Percentiles rank a stretch among this genome's conserved stretches.
Conservation (phyloP, 2,888 invertebrate species). For the Leucoptera coffeella region DNA sequence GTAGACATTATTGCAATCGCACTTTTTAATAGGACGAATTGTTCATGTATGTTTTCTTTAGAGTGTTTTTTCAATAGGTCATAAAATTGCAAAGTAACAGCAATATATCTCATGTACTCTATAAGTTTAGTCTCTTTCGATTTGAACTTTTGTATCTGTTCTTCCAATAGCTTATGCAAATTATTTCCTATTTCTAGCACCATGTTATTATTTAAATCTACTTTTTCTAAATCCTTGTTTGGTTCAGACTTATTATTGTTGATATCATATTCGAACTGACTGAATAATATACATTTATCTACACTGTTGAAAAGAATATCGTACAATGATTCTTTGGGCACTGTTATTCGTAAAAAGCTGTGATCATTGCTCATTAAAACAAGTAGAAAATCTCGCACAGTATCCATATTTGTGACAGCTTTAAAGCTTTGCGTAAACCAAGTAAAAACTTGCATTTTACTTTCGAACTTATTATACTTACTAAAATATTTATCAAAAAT, state of each 20-base stretch:
- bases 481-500: conserved; percentile 24
- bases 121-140: too few relatives aligned
- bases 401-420: conserved; percentile 10
- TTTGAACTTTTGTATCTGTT: conserved; percentile 9
- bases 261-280: conserved; percentile 23
- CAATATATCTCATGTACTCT: too few relatives aligned
- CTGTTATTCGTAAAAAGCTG: background rate
- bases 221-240: conserved; percentile 7
- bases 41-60: conserved; percentile 12
- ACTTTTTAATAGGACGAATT: conserved; percentile 11
- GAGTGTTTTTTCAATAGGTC: too few relatives aligned
- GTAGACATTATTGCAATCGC: conserved; percentile 14
- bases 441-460: conserved; percentile 16
- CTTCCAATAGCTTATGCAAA: conserved; percentile 13
- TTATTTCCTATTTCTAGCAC: conserved; percentile 10
- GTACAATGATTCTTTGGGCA: conserved; percentile 10
- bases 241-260: conserved; percentile 2
- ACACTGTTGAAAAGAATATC: conserved; percentile 18
- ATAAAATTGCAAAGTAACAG: too few relatives aligned
- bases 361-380: conserved; percentile 23
- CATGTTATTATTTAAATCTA: conserved; percentile 12
- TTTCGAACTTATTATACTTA: conserved; percentile 19
- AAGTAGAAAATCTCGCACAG: conserved; percentile 16
- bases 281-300: conserved; percentile 25
- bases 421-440: conserved; percentile 22